phyloP scores from a whole-genome alignment of 2,797 vertebrate genomes.

The Morelia viridis region DNA sequence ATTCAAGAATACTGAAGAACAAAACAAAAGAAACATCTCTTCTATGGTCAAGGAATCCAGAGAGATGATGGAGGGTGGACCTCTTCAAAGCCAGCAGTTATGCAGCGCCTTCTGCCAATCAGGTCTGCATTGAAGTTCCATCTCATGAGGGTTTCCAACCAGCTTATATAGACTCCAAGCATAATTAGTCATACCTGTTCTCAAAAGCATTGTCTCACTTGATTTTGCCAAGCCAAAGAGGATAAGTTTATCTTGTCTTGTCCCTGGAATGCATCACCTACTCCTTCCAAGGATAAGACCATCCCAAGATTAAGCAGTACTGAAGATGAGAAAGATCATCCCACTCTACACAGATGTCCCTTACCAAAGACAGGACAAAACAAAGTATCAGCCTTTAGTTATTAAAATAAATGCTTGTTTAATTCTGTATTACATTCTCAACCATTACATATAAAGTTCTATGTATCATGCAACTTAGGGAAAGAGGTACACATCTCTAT shows the following conservation, averaged over 20 bases:
- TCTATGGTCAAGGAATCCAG: background rate
- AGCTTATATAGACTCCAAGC: background rate
- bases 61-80: background rate
- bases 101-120: background rate
- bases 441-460: background rate
- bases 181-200: background rate
- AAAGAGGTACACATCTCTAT: background rate
- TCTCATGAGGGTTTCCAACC: background rate
- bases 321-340: background rate
- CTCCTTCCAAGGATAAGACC: background rate
- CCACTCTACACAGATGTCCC: background rate
- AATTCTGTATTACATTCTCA: background rate
- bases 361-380: background rate
- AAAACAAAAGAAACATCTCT: background rate
- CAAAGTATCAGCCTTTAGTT: background rate
- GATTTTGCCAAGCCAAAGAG: background rate
- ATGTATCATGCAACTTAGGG: too few species aligned
- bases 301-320: background rate
- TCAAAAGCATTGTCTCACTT: background rate
- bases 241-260: background rate
- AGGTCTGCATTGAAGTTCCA: background rate
- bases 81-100: background rate
- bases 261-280: background rate
- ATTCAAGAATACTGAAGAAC: background rate
- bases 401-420: background rate